Evolutionary conservation across 2,888 invertebrate species (phyloP).

Genomic region (Dynastes tityus): DNA sequence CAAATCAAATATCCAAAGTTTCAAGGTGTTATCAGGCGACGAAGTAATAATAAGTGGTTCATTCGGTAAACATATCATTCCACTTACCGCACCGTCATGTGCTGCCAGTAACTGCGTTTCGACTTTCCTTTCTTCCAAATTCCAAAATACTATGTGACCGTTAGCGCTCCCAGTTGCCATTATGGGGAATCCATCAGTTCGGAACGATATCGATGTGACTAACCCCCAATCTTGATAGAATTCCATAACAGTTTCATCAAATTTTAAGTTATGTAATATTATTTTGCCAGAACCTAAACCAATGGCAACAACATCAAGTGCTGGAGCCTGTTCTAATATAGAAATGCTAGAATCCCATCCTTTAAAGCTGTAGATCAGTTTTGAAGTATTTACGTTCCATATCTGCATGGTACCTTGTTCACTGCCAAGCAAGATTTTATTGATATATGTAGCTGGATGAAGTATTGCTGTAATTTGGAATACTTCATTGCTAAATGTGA

Average conservation of each 20-base stretch:
- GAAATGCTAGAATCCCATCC: constrained; percentile 83
- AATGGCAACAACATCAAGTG: constrained; percentile 91
- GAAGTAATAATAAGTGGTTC: constrained; percentile 94
- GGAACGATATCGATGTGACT: constrained; percentile 88
- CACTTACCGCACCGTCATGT: constrained; percentile 84
- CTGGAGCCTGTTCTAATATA: constrained; percentile 90
- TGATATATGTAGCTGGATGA: constrained; percentile 95
- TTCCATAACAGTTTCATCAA: constrained; percentile 86
- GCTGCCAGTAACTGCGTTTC: constrained; percentile 86
- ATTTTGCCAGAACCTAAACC: constrained; percentile 89
- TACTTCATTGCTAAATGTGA: constrained; percentile 77
- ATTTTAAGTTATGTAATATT: constrained; percentile 89
- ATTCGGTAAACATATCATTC: constrained; percentile 87
- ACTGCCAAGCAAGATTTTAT: constrained; percentile 93
- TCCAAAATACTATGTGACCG: constrained; percentile 95
- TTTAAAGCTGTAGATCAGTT: constrained; percentile 83
- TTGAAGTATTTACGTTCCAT: constrained; percentile 89
- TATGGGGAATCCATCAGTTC: constrained; percentile 88
- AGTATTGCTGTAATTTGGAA: constrained; percentile 88
- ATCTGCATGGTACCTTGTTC: constrained; percentile 88
- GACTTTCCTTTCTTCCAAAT: constrained; percentile 86
- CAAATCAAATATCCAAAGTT: constrained; percentile 93
- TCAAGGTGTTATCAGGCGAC: constrained; percentile 94
- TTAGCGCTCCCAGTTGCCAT: constrained; percentile 84
- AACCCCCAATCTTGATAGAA: constrained; percentile 94